phyloP scores from a whole-genome alignment of 2,113 vertebrate species.

The Dromaius novaehollandiae region DNA sequence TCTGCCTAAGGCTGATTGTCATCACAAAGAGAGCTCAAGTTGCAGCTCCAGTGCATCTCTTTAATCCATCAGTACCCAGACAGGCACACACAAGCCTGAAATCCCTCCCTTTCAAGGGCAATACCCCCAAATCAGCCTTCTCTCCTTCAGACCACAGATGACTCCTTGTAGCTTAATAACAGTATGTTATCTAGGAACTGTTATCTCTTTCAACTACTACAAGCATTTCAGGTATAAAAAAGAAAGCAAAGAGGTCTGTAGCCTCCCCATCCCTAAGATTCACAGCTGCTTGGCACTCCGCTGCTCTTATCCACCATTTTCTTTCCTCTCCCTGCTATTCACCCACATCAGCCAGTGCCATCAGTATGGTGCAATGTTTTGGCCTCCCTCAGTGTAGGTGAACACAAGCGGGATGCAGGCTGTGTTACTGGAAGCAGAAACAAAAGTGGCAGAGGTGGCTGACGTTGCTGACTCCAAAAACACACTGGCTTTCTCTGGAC shows the following conservation, averaged over 20 bases:
- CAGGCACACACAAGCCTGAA: neutral
- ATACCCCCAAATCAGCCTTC: neutral
- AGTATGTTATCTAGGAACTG: neutral
- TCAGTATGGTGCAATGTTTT: neutral
- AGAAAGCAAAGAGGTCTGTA: neutral
- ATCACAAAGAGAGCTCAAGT: neutral
- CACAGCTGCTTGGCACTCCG: neutral
- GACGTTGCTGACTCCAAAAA: neutral
- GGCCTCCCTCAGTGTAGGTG: neutral
- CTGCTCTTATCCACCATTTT: neutral
- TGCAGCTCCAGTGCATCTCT: neutral
- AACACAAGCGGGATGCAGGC: fast-evolving
- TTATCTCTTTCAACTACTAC: neutral
- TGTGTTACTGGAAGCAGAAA: neutral
- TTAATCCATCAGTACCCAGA: neutral
- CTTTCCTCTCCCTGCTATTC: neutral
- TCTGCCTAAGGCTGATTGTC: neutral
- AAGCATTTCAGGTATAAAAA: neutral
- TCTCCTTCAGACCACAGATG: neutral
- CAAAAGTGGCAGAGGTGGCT: fast-evolving
- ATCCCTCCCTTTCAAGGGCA: neutral
- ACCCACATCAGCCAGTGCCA: neutral
- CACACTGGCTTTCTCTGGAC: fast-evolving
- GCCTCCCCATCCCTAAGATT: neutral
- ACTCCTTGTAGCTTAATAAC: neutral